Conservation (phyloP, 2,888 invertebrate species). For the Lasioglossum malachurum region DNA sequence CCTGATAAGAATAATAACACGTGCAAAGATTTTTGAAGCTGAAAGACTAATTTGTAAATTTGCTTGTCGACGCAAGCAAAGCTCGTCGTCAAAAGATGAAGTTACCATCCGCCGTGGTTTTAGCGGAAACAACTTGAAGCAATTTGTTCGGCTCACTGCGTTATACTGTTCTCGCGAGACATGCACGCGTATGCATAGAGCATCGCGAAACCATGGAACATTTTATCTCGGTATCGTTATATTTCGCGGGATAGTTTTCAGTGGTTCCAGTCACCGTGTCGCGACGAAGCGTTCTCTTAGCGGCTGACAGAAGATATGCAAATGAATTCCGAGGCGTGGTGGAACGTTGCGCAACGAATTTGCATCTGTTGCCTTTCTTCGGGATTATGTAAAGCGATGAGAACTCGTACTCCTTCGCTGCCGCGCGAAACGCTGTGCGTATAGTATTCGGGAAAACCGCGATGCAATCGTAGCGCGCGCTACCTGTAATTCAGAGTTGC, state of each 20-base stretch:
- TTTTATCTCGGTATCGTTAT: constrained; percentile 9
- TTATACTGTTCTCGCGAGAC: not conserved
- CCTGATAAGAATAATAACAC: not conserved
- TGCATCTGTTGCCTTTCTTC: constrained; percentile 22
- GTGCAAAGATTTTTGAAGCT: not conserved
- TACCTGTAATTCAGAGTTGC: not conserved
- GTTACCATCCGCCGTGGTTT: not conserved
- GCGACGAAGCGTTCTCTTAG: constrained; percentile 4
- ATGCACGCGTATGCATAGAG: not conserved
- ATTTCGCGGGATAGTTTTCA: constrained; percentile 5
- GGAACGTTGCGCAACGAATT: constrained; percentile 9
- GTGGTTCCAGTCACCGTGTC: not conserved
- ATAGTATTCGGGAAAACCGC: not conserved
- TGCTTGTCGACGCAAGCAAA: not conserved
- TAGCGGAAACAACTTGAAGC: not conserved
- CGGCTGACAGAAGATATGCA: constrained; percentile 18
- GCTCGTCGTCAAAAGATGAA: not conserved
- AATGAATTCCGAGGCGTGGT: constrained; percentile 7
- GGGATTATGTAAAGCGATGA: not conserved
- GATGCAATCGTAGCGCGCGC: not conserved
- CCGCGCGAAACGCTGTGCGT: not conserved
- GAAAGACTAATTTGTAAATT: not conserved
- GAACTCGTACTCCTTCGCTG: not conserved
- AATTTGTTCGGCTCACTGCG: not conserved
- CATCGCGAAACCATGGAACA: not conserved